Conservation (phyloP, 2,888 invertebrate genomes). For the Odontomyia ornata region DNA sequence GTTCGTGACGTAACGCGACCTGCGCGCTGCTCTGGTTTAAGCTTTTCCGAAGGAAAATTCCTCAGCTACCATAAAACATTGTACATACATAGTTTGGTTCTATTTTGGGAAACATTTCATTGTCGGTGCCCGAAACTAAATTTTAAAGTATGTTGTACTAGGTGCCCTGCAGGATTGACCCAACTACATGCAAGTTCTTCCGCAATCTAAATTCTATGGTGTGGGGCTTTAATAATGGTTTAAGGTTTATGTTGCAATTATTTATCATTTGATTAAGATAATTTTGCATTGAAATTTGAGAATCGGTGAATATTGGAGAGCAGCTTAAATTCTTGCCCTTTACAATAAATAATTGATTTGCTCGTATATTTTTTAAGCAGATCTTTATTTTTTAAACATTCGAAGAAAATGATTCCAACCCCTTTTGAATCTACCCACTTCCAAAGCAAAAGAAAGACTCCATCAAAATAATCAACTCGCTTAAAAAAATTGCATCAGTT, state of each 20-base stretch:
- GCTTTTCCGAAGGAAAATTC: too few relatives aligned
- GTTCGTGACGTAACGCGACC: background rate
- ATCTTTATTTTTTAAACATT: too few relatives aligned
- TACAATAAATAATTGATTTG: too few relatives aligned
- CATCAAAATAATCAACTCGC: too few relatives aligned
- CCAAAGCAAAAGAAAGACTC: too few relatives aligned
- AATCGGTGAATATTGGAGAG: too few relatives aligned
- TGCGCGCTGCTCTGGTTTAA: too few relatives aligned
- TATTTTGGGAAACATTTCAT: background rate
- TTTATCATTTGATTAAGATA: background rate
- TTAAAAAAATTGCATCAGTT: too few relatives aligned
- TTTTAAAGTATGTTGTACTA: background rate
- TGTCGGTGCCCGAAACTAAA: background rate
- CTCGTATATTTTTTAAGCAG: too few relatives aligned
- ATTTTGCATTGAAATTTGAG: background rate
- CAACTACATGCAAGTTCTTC: background rate
- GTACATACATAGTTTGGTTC: background rate
- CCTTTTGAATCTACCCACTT: too few relatives aligned
- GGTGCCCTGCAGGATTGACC: background rate
- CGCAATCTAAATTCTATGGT: background rate
- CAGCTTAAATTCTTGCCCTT: too few relatives aligned
- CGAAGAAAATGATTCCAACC: too few relatives aligned
- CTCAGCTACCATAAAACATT: background rate
- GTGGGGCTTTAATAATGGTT: background rate
- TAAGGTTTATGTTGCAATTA: background rate